Percentiles rank a stretch among this genome's conserved stretches.
These are phyloP conservation scores for Eilema depressum DNA, from an alignment of 2,888 invertebrate genomes.

Conservation along the genomic window DNA sequence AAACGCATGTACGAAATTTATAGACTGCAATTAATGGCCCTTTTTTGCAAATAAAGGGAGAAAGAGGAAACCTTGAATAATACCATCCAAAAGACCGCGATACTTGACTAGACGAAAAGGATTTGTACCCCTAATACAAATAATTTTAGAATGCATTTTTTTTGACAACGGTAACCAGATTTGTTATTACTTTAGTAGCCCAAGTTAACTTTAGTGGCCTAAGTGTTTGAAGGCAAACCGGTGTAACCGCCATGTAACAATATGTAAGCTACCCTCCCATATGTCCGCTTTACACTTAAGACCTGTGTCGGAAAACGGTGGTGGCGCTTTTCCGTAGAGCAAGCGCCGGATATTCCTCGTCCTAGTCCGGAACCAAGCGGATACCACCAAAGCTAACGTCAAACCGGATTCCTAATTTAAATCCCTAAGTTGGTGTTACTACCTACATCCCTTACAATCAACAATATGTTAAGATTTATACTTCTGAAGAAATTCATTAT, in stretches of 20 bases:
- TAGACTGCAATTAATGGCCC: neutral
- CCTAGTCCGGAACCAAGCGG: constrained; percentile 31
- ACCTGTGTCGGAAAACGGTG: constrained; percentile 30
- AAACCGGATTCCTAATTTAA: constrained; percentile 25
- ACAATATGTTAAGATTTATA: neutral
- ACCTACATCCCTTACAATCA: neutral
- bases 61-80: no score
- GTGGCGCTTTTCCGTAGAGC: constrained; percentile 34
- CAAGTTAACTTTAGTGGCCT: no score
- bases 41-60: neutral
- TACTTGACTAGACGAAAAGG: neutral
- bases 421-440: neutral
- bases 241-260: neutral
- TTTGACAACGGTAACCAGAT: no score
- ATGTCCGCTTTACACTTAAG: constrained; percentile 23
- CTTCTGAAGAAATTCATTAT: no score
- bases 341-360: constrained; percentile 48
- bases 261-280: neutral
- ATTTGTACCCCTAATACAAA: no score
- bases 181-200: no score
- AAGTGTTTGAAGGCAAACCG: neutral
- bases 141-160: no score
- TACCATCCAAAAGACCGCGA: neutral
- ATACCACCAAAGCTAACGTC: constrained; percentile 21
- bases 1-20: neutral